Conservation (phyloP, 2,888 invertebrate genomes). For the Syrphus vitripennis region DNA sequence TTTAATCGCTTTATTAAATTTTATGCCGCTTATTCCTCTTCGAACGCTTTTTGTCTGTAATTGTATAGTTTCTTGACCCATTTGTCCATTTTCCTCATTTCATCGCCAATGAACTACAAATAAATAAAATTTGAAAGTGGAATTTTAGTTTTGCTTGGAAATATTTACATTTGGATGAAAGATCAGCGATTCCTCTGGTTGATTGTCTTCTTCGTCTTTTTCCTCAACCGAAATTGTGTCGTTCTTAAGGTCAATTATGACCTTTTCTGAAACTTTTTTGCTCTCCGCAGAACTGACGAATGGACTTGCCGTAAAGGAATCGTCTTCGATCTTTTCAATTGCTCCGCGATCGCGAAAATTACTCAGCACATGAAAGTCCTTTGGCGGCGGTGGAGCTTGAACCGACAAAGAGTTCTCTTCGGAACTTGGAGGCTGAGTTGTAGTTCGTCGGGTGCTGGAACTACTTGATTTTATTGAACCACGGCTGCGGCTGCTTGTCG, state of each 20-base stretch:
- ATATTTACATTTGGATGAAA: slow-evolving; percentile 86
- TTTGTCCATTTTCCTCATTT: slow-evolving; percentile 87
- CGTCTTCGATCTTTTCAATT: slow-evolving; percentile 87
- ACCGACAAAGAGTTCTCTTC: slow-evolving; percentile 74
- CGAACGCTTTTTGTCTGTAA: slow-evolving; percentile 83
- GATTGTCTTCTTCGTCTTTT: slow-evolving; percentile 76
- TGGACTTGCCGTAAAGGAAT: slow-evolving; percentile 85
- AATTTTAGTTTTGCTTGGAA: neutral
- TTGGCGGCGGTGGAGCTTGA: neutral
- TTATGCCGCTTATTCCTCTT: slow-evolving; percentile 76
- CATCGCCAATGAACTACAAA: slow-evolving; percentile 85
- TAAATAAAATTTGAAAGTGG: neutral
- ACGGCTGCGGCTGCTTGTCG: slow-evolving; percentile 74
- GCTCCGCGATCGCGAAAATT: slow-evolving; percentile 80
- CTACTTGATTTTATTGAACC: slow-evolving; percentile 74
- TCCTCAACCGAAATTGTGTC: slow-evolving; percentile 87
- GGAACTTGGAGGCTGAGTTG: slow-evolving; percentile 73
- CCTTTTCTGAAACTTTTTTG: slow-evolving; percentile 84
- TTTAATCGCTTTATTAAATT: slow-evolving; percentile 77
- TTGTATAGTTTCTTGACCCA: slow-evolving; percentile 23
- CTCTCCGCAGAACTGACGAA: slow-evolving; percentile 82
- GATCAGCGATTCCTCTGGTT: slow-evolving; percentile 83
- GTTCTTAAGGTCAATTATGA: slow-evolving; percentile 87
- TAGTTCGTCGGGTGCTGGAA: slow-evolving; percentile 68
- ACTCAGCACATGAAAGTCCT: slow-evolving; percentile 72